Conservation (phyloP, 2,888 invertebrate species). For the Hemicrepidius hirtus region DNA sequence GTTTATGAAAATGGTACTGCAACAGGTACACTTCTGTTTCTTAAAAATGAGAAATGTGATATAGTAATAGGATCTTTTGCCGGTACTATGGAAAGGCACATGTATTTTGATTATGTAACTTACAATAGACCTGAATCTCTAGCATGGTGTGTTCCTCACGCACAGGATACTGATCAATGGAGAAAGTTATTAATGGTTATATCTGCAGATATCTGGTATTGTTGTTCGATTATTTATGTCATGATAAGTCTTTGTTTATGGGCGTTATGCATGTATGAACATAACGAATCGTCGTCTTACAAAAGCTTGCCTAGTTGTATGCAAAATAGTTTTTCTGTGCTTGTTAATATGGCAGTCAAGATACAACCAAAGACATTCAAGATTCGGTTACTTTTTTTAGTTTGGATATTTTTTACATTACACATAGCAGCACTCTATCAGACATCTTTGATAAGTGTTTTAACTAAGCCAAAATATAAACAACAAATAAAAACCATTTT, state of each 20-base stretch:
- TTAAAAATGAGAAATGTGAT: slow-evolving; percentile 62
- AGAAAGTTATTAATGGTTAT: slow-evolving; percentile 55
- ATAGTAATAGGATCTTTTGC: slow-evolving; percentile 66
- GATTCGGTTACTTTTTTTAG: slow-evolving; percentile 57
- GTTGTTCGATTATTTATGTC: slow-evolving; percentile 43
- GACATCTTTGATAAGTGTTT: slow-evolving; percentile 61
- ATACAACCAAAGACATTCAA: slow-evolving; percentile 57
- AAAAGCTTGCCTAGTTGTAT: slow-evolving; percentile 46
- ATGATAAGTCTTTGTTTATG: slow-evolving; percentile 43
- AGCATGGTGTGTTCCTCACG: slow-evolving; percentile 67
- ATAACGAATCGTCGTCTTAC: slow-evolving; percentile 45
- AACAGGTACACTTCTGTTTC: slow-evolving; percentile 60
- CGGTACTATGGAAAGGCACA: slow-evolving; percentile 59
- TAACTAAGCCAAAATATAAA: slow-evolving; percentile 59
- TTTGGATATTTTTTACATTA: slow-evolving; percentile 60
- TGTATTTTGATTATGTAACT: slow-evolving; percentile 63
- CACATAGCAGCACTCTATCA: slow-evolving; percentile 60
- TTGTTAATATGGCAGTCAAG: slow-evolving; percentile 57
- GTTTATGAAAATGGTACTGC: slow-evolving; percentile 59
- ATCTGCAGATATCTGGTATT: slow-evolving; percentile 50
- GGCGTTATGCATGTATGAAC: slow-evolving; percentile 31
- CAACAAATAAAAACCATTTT: slow-evolving; percentile 60
- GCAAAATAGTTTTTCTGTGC: slow-evolving; percentile 55
- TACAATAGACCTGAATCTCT: slow-evolving; percentile 66
- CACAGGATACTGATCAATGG: slow-evolving; percentile 60